phyloP scores from a whole-genome alignment of 2,797 vertebrate genomes.

The Sebastes reedi region DNA sequence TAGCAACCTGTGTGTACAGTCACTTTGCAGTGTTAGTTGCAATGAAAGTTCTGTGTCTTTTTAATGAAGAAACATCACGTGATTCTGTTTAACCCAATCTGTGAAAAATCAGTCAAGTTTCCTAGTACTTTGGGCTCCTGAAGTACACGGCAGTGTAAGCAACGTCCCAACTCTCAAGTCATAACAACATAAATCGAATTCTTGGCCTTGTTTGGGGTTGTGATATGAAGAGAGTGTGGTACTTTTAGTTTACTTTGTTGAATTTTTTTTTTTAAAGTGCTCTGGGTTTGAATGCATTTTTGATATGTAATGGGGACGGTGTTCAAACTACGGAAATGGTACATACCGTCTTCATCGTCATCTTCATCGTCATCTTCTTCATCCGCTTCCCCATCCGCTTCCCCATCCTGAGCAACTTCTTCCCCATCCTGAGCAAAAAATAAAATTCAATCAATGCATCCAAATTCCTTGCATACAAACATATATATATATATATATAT shows the following conservation, averaged over 20 bases:
- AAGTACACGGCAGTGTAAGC: not conserved
- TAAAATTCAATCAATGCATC: not conserved
- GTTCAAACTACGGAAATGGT: not conserved
- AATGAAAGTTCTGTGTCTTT: not conserved
- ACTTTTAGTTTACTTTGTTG: not conserved
- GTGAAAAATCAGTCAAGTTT: not conserved
- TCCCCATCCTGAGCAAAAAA: conserved; percentile 80
- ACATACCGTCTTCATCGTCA: conserved; percentile 79
- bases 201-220: not conserved
- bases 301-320: not conserved
- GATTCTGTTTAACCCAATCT: not conserved
- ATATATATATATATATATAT: too few species aligned
- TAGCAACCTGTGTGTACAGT: not conserved
- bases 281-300: not conserved
- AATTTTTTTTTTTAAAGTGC: too few species aligned
- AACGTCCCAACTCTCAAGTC: not conserved
- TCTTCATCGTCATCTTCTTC: conserved; percentile 87
- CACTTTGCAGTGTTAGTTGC: not conserved
- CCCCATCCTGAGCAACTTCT: conserved; percentile 87
- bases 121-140: not conserved
- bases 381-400: conserved; percentile 89
- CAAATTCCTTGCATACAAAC: not conserved
- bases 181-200: too few species aligned
- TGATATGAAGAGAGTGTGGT: not conserved
- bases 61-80: not conserved